A percentile compares a stretch with the other conserved stretches of the same genome.
Conservation (phyloP, 2,888 invertebrate genomes). For the Calephelis perditalis region DNA sequence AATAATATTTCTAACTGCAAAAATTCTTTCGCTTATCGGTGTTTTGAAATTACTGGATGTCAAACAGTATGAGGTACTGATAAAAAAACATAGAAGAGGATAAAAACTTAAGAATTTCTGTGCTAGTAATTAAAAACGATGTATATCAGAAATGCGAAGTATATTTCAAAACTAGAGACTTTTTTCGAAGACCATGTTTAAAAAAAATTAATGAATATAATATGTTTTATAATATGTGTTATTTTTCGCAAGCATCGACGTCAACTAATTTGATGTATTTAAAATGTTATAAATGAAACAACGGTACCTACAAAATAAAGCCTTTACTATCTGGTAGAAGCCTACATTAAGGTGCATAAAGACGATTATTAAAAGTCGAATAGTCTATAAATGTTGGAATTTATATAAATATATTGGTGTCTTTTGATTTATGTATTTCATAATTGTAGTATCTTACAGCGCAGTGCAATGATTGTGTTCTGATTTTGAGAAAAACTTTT, state of each 20-base stretch:
- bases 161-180: too few relatives aligned
- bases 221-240: too few relatives aligned
- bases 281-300: slow-evolving; percentile 21
- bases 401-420: slow-evolving; percentile 29
- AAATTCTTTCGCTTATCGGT: slow-evolving; percentile 3
- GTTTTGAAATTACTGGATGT: neutral
- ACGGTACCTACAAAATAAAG: slow-evolving; percentile 61
- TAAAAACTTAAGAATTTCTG: too few relatives aligned
- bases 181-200: too few relatives aligned
- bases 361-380: slow-evolving; percentile 31
- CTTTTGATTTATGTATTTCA: slow-evolving; percentile 24
- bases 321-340: slow-evolving; percentile 54
- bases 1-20: slow-evolving; percentile 2
- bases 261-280: too few relatives aligned
- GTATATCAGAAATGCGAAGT: too few relatives aligned
- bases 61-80: too few relatives aligned
- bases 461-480: slow-evolving; percentile 33
- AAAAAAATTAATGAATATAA: too few relatives aligned
- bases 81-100: too few relatives aligned
- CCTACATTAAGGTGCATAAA: slow-evolving; percentile 56
- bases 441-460: slow-evolving; percentile 20
- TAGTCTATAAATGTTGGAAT: slow-evolving; percentile 35
- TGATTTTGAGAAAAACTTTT: slow-evolving; percentile 13
- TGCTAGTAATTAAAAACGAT: too few relatives aligned
- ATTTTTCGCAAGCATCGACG: too few relatives aligned